Conservation (phyloP, 1,140 invertebrate genomes). For the Bombus confusus region DNA sequence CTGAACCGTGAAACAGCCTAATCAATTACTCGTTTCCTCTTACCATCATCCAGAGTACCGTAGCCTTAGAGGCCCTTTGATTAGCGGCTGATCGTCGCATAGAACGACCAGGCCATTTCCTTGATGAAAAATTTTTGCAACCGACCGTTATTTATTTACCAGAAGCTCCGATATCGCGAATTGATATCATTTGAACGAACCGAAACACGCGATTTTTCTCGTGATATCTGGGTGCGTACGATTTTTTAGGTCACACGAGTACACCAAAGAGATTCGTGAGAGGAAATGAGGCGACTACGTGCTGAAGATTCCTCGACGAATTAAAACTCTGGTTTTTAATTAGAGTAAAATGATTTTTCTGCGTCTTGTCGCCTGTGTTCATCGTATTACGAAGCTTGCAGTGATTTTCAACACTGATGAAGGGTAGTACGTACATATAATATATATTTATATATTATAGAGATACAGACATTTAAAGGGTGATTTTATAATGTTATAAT, state of each 20-base stretch:
- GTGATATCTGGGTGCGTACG: neutral
- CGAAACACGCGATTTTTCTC: neutral
- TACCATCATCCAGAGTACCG: neutral
- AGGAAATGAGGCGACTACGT: neutral
- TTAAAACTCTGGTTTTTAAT: neutral
- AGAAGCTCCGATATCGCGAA: neutral
- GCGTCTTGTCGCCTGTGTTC: neutral
- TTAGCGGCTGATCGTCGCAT: neutral
- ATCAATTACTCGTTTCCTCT: conserved; percentile 55
- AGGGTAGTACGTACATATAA: too few relatives aligned
- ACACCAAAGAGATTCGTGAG: neutral
- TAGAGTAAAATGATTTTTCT: neutral
- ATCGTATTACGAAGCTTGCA: neutral
- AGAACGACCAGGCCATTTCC: conserved; percentile 20
- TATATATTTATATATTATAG: neutral
- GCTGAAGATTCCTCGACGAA: neutral
- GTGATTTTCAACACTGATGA: neutral
- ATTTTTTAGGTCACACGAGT: conserved; percentile 2
- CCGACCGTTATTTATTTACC: neutral
- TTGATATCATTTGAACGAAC: neutral
- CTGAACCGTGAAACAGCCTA: conserved; percentile 16
- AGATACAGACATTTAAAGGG: neutral
- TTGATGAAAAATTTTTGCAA: conserved; percentile 24
- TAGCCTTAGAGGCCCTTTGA: conserved; percentile 30
- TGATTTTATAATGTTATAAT: neutral